Conservation (phyloP, 1,140 invertebrate species). For the Ceratosolen solmsi region DNA sequence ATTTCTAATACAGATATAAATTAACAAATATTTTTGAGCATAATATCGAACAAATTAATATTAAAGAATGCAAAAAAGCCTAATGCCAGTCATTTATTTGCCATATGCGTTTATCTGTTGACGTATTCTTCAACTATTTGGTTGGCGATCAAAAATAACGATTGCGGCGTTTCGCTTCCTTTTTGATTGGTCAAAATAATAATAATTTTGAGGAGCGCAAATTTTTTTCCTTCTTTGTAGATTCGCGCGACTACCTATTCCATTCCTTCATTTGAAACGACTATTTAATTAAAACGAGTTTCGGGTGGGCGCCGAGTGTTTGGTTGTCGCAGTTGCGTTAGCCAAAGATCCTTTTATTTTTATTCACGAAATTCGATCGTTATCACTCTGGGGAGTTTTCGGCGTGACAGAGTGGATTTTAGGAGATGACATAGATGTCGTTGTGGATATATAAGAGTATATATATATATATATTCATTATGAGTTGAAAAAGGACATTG, state of each 20-base stretch:
- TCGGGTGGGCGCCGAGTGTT: constrained; percentile 44
- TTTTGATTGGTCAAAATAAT: constrained; percentile 36
- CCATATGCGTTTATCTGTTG: constrained; percentile 16
- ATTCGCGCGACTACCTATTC: constrained; percentile 34
- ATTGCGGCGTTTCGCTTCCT: constrained; percentile 42
- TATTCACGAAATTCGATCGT: constrained; percentile 44
- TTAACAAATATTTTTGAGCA: background rate
- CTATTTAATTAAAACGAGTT: constrained; percentile 54
- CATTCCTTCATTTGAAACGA: constrained; percentile 46
- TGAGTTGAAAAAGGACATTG: constrained; percentile 33
- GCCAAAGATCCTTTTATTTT: constrained; percentile 41
- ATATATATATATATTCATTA: constrained; percentile 53
- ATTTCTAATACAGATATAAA: background rate
- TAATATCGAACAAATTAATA: background rate
- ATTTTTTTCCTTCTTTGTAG: constrained; percentile 13
- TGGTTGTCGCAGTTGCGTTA: constrained; percentile 43
- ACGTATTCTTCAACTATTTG: constrained; percentile 36
- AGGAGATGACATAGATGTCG: constrained; percentile 49
- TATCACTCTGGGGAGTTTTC: constrained; percentile 45
- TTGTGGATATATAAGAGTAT: constrained; percentile 29
- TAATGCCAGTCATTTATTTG: background rate
- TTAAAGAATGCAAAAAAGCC: constrained; percentile 5
- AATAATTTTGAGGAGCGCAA: constrained; percentile 32
- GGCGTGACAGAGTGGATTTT: constrained; percentile 49
- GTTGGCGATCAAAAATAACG: constrained; percentile 27